Base-by-base conservation (phyloP, 2,888 invertebrate species). In the Parelbella ahira region DNA sequence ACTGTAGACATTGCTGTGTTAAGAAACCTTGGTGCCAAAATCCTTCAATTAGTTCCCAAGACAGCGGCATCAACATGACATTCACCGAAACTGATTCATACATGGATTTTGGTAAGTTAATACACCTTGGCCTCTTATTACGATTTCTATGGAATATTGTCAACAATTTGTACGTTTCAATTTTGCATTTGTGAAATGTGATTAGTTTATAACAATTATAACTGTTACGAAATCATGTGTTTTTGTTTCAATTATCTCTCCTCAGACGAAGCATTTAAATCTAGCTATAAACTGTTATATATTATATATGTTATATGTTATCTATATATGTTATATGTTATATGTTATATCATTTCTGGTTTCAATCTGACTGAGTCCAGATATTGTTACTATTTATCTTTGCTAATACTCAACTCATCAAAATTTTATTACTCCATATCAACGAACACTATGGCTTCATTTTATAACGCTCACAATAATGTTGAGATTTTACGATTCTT, bases 31-130 rank as follows among this genome's bases (percentile, higher is more conserved):
- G 91, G 71, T 91, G 91, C 46, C 90, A 91, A 55, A 91, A 92
- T 34, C 91, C 91, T 45, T 92, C 92, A 38, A 89, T 92, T 36
- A 93, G 93, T 58, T 93, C 93, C 2, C 93, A 93, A 67, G 94
- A 94, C 64, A 93, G 93, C 56, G 93, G 93, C 0, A 93, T 94
- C 42, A 93, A 93, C 63, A 81, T 93, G 74, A 90, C 91, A 5
- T 93, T 93, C 68, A 90, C 91, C 32, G 93, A 93, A 53, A 89
- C 89, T 5, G 93, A 93, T 43, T 84, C 90, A n/a, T 89, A 74
- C 58, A 55, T 77, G 46, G 86, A 88, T 44, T 75, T 78, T 43
- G 86, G 86, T 88, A 59, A 77, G 86, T 49, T n/a, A n/a, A n/a
- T n/a, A n/a, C n/a, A n/a, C n/a, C n/a, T n/a, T n/a, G n/a, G n/a